Conservation (phyloP, 2,888 invertebrate genomes). For the Perizoma flavofasciatum region DNA sequence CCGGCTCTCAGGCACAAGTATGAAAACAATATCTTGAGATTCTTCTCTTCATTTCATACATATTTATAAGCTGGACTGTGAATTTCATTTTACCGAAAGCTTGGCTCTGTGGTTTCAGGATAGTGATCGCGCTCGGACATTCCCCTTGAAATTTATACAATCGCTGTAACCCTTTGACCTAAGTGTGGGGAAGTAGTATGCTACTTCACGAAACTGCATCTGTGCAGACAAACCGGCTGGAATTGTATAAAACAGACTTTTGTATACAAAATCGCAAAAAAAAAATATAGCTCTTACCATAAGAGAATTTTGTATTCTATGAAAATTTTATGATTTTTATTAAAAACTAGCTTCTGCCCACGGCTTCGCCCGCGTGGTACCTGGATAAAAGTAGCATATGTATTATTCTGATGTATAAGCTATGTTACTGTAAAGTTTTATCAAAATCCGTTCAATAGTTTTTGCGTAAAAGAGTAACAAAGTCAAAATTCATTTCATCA, state of each 20-base stretch:
- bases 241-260: conserved; percentile 1
- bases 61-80: conserved; percentile 18
- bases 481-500: too few relatives aligned
- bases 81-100: conserved; percentile 22
- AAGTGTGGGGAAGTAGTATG: conserved; percentile 5
- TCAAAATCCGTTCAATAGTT: too few relatives aligned
- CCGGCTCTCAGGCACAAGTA: conserved; percentile 1
- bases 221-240: background rate
- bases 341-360: too few relatives aligned
- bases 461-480: too few relatives aligned
- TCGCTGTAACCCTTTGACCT: conserved; percentile 30
- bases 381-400: too few relatives aligned
- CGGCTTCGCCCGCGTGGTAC: too few relatives aligned
- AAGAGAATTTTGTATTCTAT: too few relatives aligned
- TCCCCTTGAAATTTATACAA: conserved; percentile 38
- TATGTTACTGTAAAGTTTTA: too few relatives aligned
- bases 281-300: too few relatives aligned
- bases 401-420: too few relatives aligned
- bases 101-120: conserved; percentile 7
- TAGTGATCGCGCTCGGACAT: conserved; percentile 22
- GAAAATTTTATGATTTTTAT: too few relatives aligned
- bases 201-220: background rate
- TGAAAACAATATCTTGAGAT: conserved; percentile 9
- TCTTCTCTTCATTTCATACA: conserved; percentile 18
- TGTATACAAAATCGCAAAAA: too few relatives aligned